These are phyloP conservation scores for Loripinus fragilis DNA, from an alignment of 2,888 invertebrate species.

Conservation along the genomic window DNA sequence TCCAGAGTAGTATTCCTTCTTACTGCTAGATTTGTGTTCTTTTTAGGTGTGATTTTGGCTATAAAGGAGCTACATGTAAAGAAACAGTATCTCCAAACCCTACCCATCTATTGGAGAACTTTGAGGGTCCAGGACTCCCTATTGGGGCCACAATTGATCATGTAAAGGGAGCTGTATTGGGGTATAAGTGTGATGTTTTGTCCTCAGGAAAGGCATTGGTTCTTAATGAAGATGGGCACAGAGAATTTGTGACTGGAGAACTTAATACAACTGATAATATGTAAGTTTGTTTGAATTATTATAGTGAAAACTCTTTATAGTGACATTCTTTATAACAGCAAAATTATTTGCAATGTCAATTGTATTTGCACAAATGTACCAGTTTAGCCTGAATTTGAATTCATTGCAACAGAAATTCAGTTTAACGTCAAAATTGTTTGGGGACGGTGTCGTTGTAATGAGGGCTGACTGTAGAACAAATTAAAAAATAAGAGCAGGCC, in stretches of 20 bases:
- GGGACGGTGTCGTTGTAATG: too few relatives aligned
- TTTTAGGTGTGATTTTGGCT: slow-evolving; percentile 83
- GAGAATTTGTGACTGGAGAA: slow-evolving; percentile 79
- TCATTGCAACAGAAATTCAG: too few relatives aligned
- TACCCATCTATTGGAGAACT: slow-evolving; percentile 68
- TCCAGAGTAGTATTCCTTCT: too few relatives aligned
- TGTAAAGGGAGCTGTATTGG: slow-evolving; percentile 76
- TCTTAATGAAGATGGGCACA: slow-evolving; percentile 77
- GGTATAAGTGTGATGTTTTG: slow-evolving; percentile 82
- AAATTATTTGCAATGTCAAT: too few relatives aligned
- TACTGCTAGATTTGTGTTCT: too few relatives aligned
- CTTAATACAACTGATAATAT: slow-evolving; percentile 80
- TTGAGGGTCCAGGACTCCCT: slow-evolving; percentile 67
- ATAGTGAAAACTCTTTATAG: too few relatives aligned
- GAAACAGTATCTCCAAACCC: slow-evolving; percentile 69
- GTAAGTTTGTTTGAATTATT: slow-evolving; percentile 61
- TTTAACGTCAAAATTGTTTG: too few relatives aligned
- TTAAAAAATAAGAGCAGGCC: too few relatives aligned
- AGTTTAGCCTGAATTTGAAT: too few relatives aligned
- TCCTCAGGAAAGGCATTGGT: slow-evolving; percentile 82
- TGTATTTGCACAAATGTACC: too few relatives aligned
- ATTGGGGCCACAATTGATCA: slow-evolving; percentile 63
- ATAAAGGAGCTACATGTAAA: slow-evolving; percentile 78
- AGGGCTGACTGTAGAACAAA: too few relatives aligned
- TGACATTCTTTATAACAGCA: too few relatives aligned